Conservation (phyloP, 2,888 invertebrate species). For the Phortica okadai region DNA sequence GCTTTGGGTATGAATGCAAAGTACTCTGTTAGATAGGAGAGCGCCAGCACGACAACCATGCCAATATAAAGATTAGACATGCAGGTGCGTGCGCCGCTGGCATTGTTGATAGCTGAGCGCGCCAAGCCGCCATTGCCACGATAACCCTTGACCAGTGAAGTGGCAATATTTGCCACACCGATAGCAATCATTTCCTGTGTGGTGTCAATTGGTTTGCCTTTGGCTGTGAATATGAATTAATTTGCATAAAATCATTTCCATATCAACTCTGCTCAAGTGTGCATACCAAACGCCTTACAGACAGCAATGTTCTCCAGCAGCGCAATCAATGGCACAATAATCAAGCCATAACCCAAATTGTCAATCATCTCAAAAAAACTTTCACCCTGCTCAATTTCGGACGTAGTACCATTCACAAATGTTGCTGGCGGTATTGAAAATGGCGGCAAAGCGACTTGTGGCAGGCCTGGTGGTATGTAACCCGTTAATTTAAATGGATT, state of each 20-base stretch:
- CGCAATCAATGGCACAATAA: slow-evolving; percentile 90
- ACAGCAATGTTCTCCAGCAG: slow-evolving; percentile 92
- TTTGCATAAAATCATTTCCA: neutral
- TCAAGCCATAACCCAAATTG: slow-evolving; percentile 87
- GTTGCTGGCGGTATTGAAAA: slow-evolving; percentile 79
- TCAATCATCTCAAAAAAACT: slow-evolving; percentile 84
- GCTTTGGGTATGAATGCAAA: slow-evolving; percentile 91
- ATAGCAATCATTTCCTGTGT: slow-evolving; percentile 94
- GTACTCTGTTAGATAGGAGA: slow-evolving; percentile 90
- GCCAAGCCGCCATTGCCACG: slow-evolving; percentile 89
- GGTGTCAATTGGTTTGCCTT: slow-evolving; percentile 88
- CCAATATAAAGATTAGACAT: slow-evolving; percentile 89
- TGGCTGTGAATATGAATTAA: slow-evolving; percentile 75
- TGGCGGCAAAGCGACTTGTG: slow-evolving; percentile 81
- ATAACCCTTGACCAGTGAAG: slow-evolving; percentile 89
- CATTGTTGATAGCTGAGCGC: slow-evolving; percentile 89
- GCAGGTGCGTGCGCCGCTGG: slow-evolving; percentile 91
- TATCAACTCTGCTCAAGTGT: neutral
- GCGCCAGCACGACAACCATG: slow-evolving; percentile 86
- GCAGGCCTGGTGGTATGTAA: slow-evolving; percentile 85
- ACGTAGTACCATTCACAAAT: neutral
- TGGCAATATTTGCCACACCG: slow-evolving; percentile 85
- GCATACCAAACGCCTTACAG: slow-evolving; percentile 66
- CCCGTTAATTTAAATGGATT: slow-evolving; percentile 82
- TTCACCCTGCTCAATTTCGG: slow-evolving; percentile 47